Percentiles rank a stretch among this genome's conserved stretches.
These are phyloP conservation scores for Agrochola circellaris DNA, from an alignment of 2,888 invertebrate species.

Conservation along the genomic window DNA sequence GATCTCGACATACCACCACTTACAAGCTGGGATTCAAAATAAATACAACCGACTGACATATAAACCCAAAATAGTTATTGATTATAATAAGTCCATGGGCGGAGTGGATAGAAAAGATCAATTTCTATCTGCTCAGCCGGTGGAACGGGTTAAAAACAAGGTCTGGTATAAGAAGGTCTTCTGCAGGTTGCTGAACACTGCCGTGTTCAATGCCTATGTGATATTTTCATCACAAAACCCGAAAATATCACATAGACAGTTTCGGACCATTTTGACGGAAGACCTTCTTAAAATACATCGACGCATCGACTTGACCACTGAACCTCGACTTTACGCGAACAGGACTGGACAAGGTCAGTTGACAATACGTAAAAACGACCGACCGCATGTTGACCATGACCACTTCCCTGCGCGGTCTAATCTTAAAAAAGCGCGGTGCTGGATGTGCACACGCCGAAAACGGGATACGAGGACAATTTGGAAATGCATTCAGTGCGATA, in stretches of 20 bases:
- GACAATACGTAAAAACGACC: neutral
- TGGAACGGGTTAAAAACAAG: slow-evolving; percentile 52
- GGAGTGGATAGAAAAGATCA: slow-evolving; percentile 70
- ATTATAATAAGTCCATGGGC: slow-evolving; percentile 66
- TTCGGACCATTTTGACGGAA: slow-evolving; percentile 28
- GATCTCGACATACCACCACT: slow-evolving; percentile 60
- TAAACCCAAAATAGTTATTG: slow-evolving; percentile 50
- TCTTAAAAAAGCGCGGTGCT: too few relatives aligned
- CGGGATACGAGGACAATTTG: too few relatives aligned
- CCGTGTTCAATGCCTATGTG: neutral
- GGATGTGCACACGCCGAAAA: too few relatives aligned
- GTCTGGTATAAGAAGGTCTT: slow-evolving; percentile 60
- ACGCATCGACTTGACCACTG: slow-evolving; percentile 38
- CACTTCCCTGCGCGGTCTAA: neutral
- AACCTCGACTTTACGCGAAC: slow-evolving; percentile 13
- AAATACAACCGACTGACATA: slow-evolving; percentile 41
- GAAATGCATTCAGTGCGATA: too few relatives aligned
- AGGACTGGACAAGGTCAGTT: neutral
- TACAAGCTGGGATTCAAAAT: slow-evolving; percentile 28
- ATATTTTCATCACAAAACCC: slow-evolving; percentile 4
- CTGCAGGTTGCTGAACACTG: slow-evolving; percentile 26
- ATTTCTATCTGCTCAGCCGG: slow-evolving; percentile 59
- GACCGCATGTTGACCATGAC: slow-evolving; percentile 2
- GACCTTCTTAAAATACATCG: slow-evolving; percentile 21
- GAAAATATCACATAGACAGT: slow-evolving; percentile 34